Percentiles rank a stretch among this genome's conserved stretches.
Evolutionary conservation across 2,113 vertebrate species (phyloP).

Genomic region (Merops nubicus): DNA sequence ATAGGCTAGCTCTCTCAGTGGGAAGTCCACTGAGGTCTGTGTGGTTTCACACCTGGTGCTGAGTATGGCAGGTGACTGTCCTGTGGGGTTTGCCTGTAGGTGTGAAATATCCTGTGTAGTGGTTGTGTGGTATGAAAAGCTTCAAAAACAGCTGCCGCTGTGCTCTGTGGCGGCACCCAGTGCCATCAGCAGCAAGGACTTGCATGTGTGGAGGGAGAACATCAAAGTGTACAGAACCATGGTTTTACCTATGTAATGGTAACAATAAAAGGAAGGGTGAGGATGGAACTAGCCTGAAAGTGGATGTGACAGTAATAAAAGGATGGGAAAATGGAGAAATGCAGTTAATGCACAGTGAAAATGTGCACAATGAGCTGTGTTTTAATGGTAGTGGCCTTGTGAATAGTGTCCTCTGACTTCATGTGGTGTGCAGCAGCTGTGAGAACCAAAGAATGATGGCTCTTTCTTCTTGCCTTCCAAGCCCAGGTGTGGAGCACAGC

Average conservation of each 20-base stretch:
- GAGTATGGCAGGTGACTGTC: neutral
- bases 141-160: fast-evolving
- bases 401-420: neutral
- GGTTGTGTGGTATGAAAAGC: neutral
- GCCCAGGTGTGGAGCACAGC: neutral
- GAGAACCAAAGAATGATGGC: neutral
- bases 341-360: neutral
- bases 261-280: neutral
- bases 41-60: neutral
- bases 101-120: neutral
- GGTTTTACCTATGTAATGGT: neutral
- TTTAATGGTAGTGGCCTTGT: neutral
- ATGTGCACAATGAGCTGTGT: no score
- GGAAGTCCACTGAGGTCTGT: neutral
- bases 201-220: neutral
- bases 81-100: neutral
- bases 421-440: neutral
- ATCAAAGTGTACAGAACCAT: neutral
- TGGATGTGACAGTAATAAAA: neutral
- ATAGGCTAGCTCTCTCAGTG: neutral
- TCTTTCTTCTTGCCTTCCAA: neutral
- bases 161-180: neutral
- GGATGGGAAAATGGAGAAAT: neutral
- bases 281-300: neutral
- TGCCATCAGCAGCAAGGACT: neutral